Evolutionary conservation across 2,888 invertebrate species (phyloP), one percentile per base, ranked within the genome.

Genomic region (Neoaliturus tenellus): DNA sequence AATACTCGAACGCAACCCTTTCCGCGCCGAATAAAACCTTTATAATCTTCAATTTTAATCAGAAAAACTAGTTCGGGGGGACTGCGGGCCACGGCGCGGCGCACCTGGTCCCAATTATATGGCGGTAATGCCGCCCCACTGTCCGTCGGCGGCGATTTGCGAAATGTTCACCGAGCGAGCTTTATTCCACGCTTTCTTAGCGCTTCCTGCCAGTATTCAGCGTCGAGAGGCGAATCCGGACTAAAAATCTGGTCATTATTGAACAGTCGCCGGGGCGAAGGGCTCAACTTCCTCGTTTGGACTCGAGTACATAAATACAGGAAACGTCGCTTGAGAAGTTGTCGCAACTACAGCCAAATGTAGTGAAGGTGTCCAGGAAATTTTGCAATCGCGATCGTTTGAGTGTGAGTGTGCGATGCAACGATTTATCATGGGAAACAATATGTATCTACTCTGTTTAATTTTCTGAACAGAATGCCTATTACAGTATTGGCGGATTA

Each of bases 1-100:
- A 85, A 85, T 85, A 85, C 85, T 85, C 83, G 85, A 85, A 85
- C 83, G 83, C 85, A 83, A 85, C 83, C 85, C 85, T 83, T 85
- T 85, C 75, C 51, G 82, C 51, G 62, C 44, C 83, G 80, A 81
- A 81, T 71, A 81, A 81, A 80, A 80, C 75, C 83, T 85, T 84
- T 85, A 85, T 85, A 85, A 85, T 85, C 85, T 85, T 83, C 69
- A 85, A 83, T 83, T 85, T 85, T 85, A 81, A 85, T 85, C 85
- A 80, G 80, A 83, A 83, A 83, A 85, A 85, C 67, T 71, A 82
- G 81, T 55, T 58, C 82, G 82, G 82, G 78, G 83, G 44, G 48
- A 39, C 28, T 25, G 39, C 44, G 28, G 17, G 41, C 81, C 44
- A 28, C n/a, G 51, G 33, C 23, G 48, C 78, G 69, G 80, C 12